phyloP scores from a whole-genome alignment of 2,888 invertebrate genomes.

The Oeneis ivallda region DNA sequence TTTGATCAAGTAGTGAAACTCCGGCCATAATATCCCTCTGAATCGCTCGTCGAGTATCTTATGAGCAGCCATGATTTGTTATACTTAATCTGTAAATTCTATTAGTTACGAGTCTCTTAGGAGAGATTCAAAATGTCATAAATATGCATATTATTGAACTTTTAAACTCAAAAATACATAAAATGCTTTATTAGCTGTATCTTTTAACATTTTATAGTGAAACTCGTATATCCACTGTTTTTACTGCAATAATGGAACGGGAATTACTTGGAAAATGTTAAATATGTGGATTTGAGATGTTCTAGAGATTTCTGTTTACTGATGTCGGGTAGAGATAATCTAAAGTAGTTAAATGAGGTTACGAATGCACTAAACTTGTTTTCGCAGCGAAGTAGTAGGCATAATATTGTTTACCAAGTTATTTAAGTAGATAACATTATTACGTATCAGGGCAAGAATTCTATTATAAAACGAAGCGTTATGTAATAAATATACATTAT shows the following conservation, averaged over 20 bases:
- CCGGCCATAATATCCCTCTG: too few species aligned
- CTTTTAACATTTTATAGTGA: constrained; percentile 14
- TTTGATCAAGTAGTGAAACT: too few species aligned
- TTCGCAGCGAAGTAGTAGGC: not conserved
- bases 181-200: not conserved
- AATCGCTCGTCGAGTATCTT: too few species aligned
- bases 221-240: constrained; percentile 5
- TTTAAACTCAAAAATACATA: not conserved
- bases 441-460: not conserved
- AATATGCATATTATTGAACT: not conserved
- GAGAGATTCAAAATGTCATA: too few species aligned
- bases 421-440: not conserved
- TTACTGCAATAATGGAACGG: constrained; percentile 2
- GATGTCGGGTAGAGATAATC: not conserved
- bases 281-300: constrained; percentile 1
- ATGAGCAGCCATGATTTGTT: too few species aligned
- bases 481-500: too few species aligned
- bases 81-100: too few species aligned
- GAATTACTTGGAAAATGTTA: constrained; percentile 4
- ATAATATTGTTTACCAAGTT: constrained; percentile 8
- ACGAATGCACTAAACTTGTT: constrained; percentile 2
- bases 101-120: too few species aligned
- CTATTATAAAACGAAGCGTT: not conserved
- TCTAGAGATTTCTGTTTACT: constrained; percentile 1
- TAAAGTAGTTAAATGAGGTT: constrained; percentile 9